phyloP scores from a whole-genome alignment of 1,140 invertebrate genomes.

The Eurosta solidaginis region DNA sequence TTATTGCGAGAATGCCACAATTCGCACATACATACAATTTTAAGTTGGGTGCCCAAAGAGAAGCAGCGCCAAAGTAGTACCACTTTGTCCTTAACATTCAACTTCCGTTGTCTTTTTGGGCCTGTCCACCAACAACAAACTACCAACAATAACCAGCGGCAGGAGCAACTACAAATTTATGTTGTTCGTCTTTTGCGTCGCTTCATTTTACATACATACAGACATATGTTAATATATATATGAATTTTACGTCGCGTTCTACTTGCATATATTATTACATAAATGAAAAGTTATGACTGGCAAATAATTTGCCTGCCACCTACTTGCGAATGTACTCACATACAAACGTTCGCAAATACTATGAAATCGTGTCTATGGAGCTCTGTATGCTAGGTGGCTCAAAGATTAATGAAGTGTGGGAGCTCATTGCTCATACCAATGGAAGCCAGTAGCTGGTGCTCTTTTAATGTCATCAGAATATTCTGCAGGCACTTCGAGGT shows the following conservation, averaged over 20 bases:
- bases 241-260: background rate
- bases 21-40: background rate
- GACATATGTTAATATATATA: background rate
- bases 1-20: conserved; percentile 10
- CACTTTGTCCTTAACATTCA: background rate
- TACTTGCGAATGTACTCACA: background rate
- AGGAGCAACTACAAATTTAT: background rate
- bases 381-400: no score
- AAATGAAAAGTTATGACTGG: conserved; percentile 31
- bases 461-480: conserved; percentile 2
- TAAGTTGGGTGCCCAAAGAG: background rate
- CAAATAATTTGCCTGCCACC: background rate
- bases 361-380: no score
- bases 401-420: no score
- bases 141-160: background rate
- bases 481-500: background rate
- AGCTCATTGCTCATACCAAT: background rate
- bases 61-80: background rate
- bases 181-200: background rate
- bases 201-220: background rate
- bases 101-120: background rate
- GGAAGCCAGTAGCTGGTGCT: background rate
- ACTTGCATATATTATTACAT: background rate
- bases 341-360: no score
- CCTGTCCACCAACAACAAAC: background rate